A percentile compares a stretch with the other conserved stretches of the same genome.
These are phyloP conservation scores for Hypercompe scribonia DNA, from an alignment of 2,888 invertebrate species.

Conservation along the genomic window DNA sequence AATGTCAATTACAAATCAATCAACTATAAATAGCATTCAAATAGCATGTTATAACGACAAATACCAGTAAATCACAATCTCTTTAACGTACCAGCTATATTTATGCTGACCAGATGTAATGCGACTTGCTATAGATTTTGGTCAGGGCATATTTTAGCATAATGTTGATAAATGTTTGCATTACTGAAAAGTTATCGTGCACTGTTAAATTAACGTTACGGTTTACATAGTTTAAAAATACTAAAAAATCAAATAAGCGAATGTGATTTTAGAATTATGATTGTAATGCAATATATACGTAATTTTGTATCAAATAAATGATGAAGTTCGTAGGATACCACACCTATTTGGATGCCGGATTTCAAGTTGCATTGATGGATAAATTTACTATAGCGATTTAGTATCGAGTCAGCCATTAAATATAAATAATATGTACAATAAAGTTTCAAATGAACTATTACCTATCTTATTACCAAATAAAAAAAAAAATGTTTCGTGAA, in stretches of 20 bases:
- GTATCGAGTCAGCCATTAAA: background rate
- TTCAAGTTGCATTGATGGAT: background rate
- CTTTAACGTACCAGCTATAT: constrained; percentile 49
- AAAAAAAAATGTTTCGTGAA: no score
- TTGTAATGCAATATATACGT: no score
- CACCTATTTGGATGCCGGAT: no score
- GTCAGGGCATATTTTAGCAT: background rate
- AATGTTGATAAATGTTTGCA: background rate
- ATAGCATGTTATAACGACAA: constrained; percentile 18
- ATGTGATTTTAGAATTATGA: no score
- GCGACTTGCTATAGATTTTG: constrained; percentile 1
- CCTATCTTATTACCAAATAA: background rate
- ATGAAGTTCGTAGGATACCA: no score
- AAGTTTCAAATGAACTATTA: background rate
- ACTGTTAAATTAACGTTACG: no score
- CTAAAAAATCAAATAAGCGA: no score
- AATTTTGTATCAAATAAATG: no score
- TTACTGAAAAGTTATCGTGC: background rate
- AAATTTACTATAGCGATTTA: background rate
- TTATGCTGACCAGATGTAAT: background rate
- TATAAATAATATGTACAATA: background rate
- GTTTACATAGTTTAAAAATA: background rate
- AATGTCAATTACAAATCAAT: constrained; percentile 68
- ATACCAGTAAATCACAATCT: constrained; percentile 62
- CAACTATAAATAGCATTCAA: constrained; percentile 62